These are phyloP conservation scores for Acleris laterana DNA, from an alignment of 2,888 invertebrate genomes.

Conservation along the genomic window DNA sequence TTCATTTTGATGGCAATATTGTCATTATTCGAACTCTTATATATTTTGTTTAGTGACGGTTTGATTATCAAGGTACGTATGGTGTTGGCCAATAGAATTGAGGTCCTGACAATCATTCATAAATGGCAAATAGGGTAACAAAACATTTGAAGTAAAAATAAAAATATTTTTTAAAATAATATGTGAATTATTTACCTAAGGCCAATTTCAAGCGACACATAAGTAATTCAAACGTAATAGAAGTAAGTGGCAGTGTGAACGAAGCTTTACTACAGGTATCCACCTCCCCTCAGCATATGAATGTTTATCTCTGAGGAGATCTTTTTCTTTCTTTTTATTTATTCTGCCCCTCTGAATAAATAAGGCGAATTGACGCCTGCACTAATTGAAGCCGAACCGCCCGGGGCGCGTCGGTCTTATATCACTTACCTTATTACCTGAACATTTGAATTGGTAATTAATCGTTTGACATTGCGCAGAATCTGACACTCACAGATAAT, in stretches of 20 bases:
- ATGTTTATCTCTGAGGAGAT: slow-evolving; percentile 64
- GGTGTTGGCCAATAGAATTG: too few species aligned
- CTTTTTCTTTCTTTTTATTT: slow-evolving; percentile 57
- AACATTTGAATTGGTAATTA: slow-evolving; percentile 56
- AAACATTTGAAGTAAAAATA: too few species aligned
- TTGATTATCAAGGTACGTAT: too few species aligned
- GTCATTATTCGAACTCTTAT: too few species aligned
- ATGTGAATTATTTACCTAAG: too few species aligned
- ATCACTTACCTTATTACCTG: slow-evolving; percentile 53
- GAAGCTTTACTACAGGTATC: slow-evolving; percentile 16
- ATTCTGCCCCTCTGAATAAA: slow-evolving; percentile 67
- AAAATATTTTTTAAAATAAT: too few species aligned
- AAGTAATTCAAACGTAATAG: neutral
- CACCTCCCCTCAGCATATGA: slow-evolving; percentile 53
- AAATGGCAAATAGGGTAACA: too few species aligned
- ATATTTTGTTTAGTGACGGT: too few species aligned
- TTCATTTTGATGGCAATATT: too few species aligned
- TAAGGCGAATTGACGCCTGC: slow-evolving; percentile 60
- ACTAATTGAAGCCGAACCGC: slow-evolving; percentile 65
- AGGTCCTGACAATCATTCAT: too few species aligned
- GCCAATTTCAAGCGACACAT: neutral
- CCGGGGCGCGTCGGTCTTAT: slow-evolving; percentile 44
- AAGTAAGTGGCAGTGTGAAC: neutral
- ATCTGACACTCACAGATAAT: neutral
- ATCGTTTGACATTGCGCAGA: slow-evolving; percentile 38